Conservation (phyloP, 2,888 invertebrate species). For the Tetanocera ferruginea region DNA sequence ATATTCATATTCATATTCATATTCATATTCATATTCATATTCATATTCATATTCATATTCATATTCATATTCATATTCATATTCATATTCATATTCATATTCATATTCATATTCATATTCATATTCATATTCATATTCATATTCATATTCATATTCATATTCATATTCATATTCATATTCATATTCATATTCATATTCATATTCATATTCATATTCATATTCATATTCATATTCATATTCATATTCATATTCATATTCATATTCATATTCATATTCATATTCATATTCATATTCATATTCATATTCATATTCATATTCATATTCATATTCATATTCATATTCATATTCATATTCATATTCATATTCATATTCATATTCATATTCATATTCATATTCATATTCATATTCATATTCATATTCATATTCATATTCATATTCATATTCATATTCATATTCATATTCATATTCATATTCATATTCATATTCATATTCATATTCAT, state of each 20-base stretch:
- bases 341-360: not conserved
- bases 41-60: too few relatives aligned
- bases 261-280: constrained; percentile 11
- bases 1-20: too few relatives aligned
- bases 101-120: too few relatives aligned
- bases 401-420: too few relatives aligned
- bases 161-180: not conserved
- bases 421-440: too few relatives aligned
- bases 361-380: too few relatives aligned
- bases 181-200: not conserved
- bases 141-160: not conserved
- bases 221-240: not conserved
- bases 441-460: too few relatives aligned
- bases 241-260: constrained; percentile 5
- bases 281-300: not conserved
- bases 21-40: too few relatives aligned
- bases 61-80: too few relatives aligned
- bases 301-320: not conserved
- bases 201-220: not conserved
- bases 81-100: too few relatives aligned
- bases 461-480: not conserved
- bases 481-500: not conserved
- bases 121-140: too few relatives aligned
- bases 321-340: constrained; percentile 3
- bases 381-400: too few relatives aligned